Base-by-base conservation (phyloP, 1,140 invertebrate genomes). In the Polyergus mexicanus region DNA sequence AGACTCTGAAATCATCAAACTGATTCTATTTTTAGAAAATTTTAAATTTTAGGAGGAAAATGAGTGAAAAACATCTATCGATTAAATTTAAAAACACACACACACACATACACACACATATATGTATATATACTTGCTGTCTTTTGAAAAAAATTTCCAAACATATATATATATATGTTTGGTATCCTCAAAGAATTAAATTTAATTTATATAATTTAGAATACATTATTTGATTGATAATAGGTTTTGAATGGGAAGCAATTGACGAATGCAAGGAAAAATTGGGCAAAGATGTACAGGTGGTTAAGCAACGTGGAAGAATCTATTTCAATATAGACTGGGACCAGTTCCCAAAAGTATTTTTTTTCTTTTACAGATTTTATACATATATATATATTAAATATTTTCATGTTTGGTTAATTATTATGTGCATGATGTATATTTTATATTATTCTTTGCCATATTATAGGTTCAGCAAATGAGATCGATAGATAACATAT, bases 171-270 rank as follows among this genome's bases (percentile, higher is more conserved):
- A 38, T 38, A 38, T 38, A 8, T 38, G 7, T 38, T 5, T 38
- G 38, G 0, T 0, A 8, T 38, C 7, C 38, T 7, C 38, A 38
- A 38, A 41, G 41, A 11, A 3, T 44, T 44, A 44, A 44, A 44
- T 44, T 2, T 44, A 44, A 44, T 44, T 10, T 41, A 41, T 44
- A 76, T 92, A 88, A 89, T 87, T 81, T 91, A 63, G 6, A 75
- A 44, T 10, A 66, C 68, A 77, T 0, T 16, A 13, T 78, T 1
- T 65, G 60, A 74, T 72, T 47, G 4, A 66, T 47, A 6, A 51
- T 95, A 86, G 96, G 96, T 47, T 96, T 96, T 86, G 96, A 96
- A 90, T 88, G 89, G 87, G 90, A 95, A 58, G 96, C 96, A 5
- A 90, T 93, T 10, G 95, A 96, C 54, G 96, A 96, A 92, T 96